Conservation (phyloP, 2,797 vertebrate genomes). For the Sandelia bainsii region DNA sequence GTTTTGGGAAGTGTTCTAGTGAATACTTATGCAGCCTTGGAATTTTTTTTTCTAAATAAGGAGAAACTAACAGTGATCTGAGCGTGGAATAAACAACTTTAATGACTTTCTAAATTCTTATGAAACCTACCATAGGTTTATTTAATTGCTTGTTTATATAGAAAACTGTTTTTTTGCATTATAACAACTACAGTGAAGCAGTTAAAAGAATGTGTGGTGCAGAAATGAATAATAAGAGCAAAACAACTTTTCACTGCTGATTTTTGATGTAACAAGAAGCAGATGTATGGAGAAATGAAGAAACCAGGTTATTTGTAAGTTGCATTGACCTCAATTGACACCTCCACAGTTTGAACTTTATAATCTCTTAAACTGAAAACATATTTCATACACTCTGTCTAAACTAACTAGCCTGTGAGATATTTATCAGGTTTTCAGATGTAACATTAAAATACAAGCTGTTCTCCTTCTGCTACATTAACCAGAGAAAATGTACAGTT, state of each 20-base stretch:
- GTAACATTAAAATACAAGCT: neutral
- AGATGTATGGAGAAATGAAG: conserved; percentile 13
- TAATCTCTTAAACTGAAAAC: neutral
- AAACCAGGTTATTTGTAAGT: neutral
- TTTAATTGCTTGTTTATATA: conserved; percentile 30
- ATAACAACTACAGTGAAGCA: neutral
- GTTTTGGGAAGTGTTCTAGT: neutral
- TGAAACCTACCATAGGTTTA: conserved; percentile 15
- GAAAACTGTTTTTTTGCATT: conserved; percentile 19
- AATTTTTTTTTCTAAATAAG: conserved; percentile 14
- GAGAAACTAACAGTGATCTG: conserved; percentile 19
- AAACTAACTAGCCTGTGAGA: neutral
- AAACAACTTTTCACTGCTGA: conserved; percentile 8
- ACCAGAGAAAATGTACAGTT: neutral
- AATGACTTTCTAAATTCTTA: conserved; percentile 34
- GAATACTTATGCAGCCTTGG: conserved; percentile 11
- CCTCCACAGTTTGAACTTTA: neutral
- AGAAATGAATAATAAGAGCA: conserved; percentile 20
- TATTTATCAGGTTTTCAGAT: neutral
- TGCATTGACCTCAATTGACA: conserved; percentile 3
- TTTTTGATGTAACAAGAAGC: conserved; percentile 9
- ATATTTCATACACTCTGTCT: neutral
- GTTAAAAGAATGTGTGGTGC: conserved; percentile 2
- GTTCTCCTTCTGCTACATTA: neutral
- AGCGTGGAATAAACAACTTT: conserved; percentile 52